Base-by-base conservation (phyloP, 2,888 invertebrate genomes). In the Stramonita haemastoma region DNA sequence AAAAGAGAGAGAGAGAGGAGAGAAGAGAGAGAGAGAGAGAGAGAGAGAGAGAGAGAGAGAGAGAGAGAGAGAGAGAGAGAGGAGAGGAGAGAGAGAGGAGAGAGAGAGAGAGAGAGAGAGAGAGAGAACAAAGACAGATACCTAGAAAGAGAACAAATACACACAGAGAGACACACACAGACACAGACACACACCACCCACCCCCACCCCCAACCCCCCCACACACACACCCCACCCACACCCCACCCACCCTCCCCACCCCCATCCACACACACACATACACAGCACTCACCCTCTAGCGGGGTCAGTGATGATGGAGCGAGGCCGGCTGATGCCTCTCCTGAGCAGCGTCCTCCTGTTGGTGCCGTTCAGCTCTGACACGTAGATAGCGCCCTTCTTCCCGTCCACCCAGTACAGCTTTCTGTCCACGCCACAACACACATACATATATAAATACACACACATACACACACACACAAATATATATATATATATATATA, bases 261-360 rank as follows among this genome's bases (percentile, higher is more conserved):
- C 60, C 15, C 13, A 60, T n/a, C n/a, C 60, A 60, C 60, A 60
- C 60, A 8, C 60, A 60, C 60, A 60, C 60, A 8, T 15, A 60
- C 60, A 60, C 60, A 79, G 83, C 19, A 91, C 93, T 90, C 91
- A 95, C 95, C 95, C 95, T 87, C 97, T 98, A 73, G 98, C 98
- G 0, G 99, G 99, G 96, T 99, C 99, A 0, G 99, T 98, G 5
- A 98, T 98, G 88, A 99, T 97, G 0, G 99, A 99, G 94, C 99
- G 97, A 0, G 99, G 99, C 96, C 99, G 99, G 0, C 98, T 97
- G 84, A 94, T 91, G 0, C 92, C 92, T 81, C 91, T 91, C n/a
- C 91, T 90, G 2, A 94, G 87, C 29, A 95, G 86, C 0, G 93
- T 94, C n/a, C 89, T 90, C 32, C 93, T 91, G 89, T 90, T 94